Conservation (phyloP, 2,888 invertebrate species). For the Arrhopalites spinosus region DNA sequence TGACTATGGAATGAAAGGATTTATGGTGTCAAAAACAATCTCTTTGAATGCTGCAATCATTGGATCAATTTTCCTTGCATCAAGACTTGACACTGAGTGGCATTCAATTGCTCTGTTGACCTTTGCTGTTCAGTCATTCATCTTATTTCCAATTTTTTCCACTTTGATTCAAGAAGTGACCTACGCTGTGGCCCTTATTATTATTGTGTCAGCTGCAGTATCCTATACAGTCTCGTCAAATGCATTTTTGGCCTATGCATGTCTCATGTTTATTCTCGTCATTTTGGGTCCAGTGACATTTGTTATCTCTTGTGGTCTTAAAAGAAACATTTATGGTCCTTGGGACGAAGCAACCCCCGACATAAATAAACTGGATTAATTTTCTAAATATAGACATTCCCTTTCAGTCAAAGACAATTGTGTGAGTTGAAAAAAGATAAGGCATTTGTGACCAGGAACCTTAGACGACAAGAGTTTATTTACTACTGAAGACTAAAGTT, state of each 20-base stretch:
- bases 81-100: constrained; percentile 80
- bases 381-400: no score
- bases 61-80: constrained; percentile 92
- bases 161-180: constrained; percentile 67
- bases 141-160: constrained; percentile 81
- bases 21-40: constrained; percentile 86
- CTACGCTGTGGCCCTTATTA: constrained; percentile 62
- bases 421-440: no score
- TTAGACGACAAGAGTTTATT: no score
- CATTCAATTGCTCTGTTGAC: constrained; percentile 91
- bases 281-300: constrained; percentile 71
- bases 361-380: constrained; percentile 23
- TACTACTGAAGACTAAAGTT: no score
- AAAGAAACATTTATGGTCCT: constrained; percentile 93
- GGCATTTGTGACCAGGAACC: no score
- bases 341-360: constrained; percentile 85
- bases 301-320: constrained; percentile 75
- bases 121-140: constrained; percentile 85
- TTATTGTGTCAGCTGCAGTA: constrained; percentile 63
- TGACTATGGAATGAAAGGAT: constrained; percentile 86
- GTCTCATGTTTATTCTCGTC: constrained; percentile 69
- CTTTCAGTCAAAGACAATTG: no score
- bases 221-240: constrained; percentile 57
- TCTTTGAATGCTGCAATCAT: constrained; percentile 95
- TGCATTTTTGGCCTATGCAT: constrained; percentile 68